Percentiles rank a stretch among this genome's conserved stretches.
Evolutionary conservation across 2,888 invertebrate species (phyloP).

Genomic region (Crocallis elinguaria): DNA sequence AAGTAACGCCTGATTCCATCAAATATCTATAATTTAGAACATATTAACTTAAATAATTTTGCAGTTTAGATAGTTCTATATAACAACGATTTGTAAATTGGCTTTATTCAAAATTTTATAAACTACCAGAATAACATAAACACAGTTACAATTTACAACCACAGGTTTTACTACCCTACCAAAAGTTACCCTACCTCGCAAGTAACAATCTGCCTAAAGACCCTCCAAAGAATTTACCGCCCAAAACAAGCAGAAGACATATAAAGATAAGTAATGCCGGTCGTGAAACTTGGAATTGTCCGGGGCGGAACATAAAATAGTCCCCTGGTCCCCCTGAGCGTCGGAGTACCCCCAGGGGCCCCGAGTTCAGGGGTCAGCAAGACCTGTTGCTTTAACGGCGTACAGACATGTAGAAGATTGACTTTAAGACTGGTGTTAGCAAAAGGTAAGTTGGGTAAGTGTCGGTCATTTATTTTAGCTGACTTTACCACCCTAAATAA

Average conservation of each 20-base stretch:
- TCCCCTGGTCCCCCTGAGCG: neutral
- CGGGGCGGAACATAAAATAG: slow-evolving; percentile 19
- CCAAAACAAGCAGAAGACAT: slow-evolving; percentile 21
- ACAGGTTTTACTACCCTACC: too few species aligned
- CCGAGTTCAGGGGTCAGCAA: slow-evolving; percentile 9
- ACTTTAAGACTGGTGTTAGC: slow-evolving; percentile 8
- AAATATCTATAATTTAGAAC: too few species aligned
- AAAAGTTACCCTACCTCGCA: slow-evolving; percentile 2
- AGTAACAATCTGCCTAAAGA: slow-evolving; percentile 13
- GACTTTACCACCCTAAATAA: too few species aligned
- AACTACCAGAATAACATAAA: neutral
- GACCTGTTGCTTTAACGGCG: slow-evolving; percentile 23
- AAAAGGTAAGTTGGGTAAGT: slow-evolving; percentile 4
- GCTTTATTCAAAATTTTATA: too few species aligned
- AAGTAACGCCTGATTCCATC: too few species aligned
- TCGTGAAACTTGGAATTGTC: slow-evolving; percentile 23
- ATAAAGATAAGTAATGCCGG: slow-evolving; percentile 38
- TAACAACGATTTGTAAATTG: too few species aligned
- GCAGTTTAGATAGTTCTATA: too few species aligned
- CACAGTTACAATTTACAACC: neutral
- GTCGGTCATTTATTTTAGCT: slow-evolving; percentile 2
- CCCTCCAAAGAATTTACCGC: slow-evolving; percentile 19
- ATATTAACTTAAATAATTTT: too few species aligned
- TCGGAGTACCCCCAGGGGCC: too few species aligned
- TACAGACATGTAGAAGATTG: slow-evolving; percentile 12